These are phyloP conservation scores for Saxicola maurus DNA, from an alignment of 2,797 vertebrate species.

Conservation along the genomic window DNA sequence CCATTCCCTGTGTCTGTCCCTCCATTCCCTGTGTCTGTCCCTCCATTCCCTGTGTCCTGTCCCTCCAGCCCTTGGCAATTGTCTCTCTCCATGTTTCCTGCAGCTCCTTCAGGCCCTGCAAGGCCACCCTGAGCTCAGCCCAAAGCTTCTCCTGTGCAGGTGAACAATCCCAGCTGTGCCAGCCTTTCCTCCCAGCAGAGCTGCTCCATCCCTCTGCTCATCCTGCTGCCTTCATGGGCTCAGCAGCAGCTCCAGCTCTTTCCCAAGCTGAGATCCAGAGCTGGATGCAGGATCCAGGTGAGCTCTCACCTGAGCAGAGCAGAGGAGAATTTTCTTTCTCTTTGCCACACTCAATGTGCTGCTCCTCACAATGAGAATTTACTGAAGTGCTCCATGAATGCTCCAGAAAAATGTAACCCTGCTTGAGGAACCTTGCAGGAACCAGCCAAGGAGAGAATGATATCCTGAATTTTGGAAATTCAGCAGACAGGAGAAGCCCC, in stretches of 20 bases:
- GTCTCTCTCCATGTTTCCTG: too few relatives aligned
- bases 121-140: too few relatives aligned
- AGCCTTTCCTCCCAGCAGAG: neutral
- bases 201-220: neutral
- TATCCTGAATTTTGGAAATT: neutral
- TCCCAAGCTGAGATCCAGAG: neutral
- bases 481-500: constrained; percentile 42
- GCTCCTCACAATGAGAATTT: neutral
- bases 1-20: too few relatives aligned
- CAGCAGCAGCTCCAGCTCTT: neutral
- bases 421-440: neutral
- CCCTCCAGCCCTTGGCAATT: too few relatives aligned
- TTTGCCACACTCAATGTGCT: neutral
- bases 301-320: rapidly evolving
- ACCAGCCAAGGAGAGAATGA: neutral
- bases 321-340: neutral
- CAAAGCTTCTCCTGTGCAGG: too few relatives aligned
- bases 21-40: too few relatives aligned
- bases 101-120: too few relatives aligned
- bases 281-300: neutral
- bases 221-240: neutral
- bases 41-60: too few relatives aligned
- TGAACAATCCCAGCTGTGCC: neutral
- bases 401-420: neutral
- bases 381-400: neutral